Conservation (phyloP, 2,888 invertebrate genomes). For the Helobdella robusta region DNA sequence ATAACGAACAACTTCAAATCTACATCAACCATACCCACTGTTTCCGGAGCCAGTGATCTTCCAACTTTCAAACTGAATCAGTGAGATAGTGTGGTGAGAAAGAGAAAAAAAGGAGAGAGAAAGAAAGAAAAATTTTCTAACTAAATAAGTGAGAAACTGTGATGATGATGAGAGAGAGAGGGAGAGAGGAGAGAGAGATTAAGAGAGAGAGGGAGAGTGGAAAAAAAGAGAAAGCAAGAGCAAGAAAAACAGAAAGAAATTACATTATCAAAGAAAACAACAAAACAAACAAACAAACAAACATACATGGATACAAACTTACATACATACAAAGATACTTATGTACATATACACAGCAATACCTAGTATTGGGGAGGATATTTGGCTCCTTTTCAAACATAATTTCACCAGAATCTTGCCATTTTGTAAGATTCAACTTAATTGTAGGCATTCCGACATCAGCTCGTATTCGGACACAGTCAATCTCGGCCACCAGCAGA, state of each 20-base stretch:
- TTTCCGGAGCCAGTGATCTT: constrained; percentile 35
- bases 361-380: neutral
- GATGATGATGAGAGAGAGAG: too few relatives aligned
- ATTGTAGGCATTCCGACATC: constrained; percentile 28
- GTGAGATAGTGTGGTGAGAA: neutral
- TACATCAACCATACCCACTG: constrained; percentile 24
- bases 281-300: too few relatives aligned
- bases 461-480: constrained; percentile 31
- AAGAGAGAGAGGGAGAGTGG: too few relatives aligned
- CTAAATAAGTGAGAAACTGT: too few relatives aligned
- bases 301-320: too few relatives aligned
- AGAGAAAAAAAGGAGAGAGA: constrained; percentile 7
- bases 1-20: constrained; percentile 36
- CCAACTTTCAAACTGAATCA: constrained; percentile 31
- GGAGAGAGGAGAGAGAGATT: too few relatives aligned
- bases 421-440: constrained; percentile 35
- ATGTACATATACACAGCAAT: too few relatives aligned
- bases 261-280: too few relatives aligned
- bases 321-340: too few relatives aligned
- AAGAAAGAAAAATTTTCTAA: too few relatives aligned
- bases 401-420: constrained; percentile 37
- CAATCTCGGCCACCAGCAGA: constrained; percentile 42
- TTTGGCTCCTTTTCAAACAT: constrained; percentile 30
- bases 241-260: too few relatives aligned
- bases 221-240: too few relatives aligned